Base-by-base conservation (phyloP, 64 coral and sea anemone species). In the Montipora sp. region DNA sequence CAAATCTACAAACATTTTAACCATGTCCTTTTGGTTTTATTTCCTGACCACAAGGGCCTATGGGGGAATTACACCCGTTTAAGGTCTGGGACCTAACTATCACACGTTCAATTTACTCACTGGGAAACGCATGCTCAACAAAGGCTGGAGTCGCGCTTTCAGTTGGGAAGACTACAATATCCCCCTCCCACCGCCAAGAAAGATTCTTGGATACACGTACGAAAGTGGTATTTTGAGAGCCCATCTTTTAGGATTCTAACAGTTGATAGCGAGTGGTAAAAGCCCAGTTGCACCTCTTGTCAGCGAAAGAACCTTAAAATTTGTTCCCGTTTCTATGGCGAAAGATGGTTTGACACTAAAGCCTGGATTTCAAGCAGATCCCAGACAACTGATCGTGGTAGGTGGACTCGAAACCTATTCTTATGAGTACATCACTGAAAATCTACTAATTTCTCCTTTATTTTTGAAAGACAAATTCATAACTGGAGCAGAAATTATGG, bases 311-410 rank as follows among this genome's bases (percentile, higher is more conserved):
- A 16, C 5, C 5, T 16, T 80, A 3, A 80, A 16, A 24, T 24
- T 90, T 21, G n/a, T 90, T 7, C 88, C 75, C 0, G 60, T 90
- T 10, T 90, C 77, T 8, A 19, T 72, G 18, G 77, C 88, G 11
- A 90, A 90, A 12, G 88, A 80, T 61, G 77, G 61, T 1, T 90
- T 90, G 4, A 16, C 88, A 70, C 59, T 90, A 0, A 90, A 90
- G 16, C 77, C 88, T 66, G 88, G 75, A 5, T 80, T 90, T 51
- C 44, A 90, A 45, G 88, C 71, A 21, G 88, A 90, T 71, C 75
- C 46, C 19, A 66, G 48, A 4, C 7, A 58, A 1, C 68, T 90
- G 88, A 5, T 47, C 0, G 51, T 80, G 0, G 16, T 90, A 27
- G 88, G 77, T 80, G 88, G 88, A 47, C 7, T 24, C 49, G 77